phyloP scores from a whole-genome alignment of 2,797 vertebrate species.

The Rhinogobio ventralis region DNA sequence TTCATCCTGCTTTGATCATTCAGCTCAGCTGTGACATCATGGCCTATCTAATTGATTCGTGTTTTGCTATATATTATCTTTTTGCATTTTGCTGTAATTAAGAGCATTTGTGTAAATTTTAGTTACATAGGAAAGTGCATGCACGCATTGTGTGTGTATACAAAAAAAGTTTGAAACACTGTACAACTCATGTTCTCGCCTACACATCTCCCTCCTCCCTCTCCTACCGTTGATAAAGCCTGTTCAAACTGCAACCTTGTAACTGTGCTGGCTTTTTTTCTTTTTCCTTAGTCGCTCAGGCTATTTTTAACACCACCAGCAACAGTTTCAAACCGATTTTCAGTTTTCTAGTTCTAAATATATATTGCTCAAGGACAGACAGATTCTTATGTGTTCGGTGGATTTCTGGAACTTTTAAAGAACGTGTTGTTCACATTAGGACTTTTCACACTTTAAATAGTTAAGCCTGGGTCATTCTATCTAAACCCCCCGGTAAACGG shows the following conservation, averaged over 20 bases:
- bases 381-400: neutral
- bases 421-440: neutral
- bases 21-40: conserved; percentile 7
- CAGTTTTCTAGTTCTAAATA: conserved; percentile 44
- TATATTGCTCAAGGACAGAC: conserved; percentile 26
- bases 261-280: conserved; percentile 53
- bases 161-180: conserved; percentile 39
- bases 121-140: neutral
- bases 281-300: conserved; percentile 21
- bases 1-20: neutral
- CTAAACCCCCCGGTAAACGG: neutral
- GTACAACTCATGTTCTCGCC: conserved; percentile 42
- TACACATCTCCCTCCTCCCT: conserved; percentile 48
- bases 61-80: neutral
- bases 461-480: neutral
- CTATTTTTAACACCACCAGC: conserved; percentile 61
- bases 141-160: conserved; percentile 8
- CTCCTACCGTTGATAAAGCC: conserved; percentile 46
- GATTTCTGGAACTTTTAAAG: conserved; percentile 20
- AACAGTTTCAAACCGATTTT: conserved; percentile 29
- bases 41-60: neutral
- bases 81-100: neutral
- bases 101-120: neutral
- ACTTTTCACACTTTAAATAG: neutral
- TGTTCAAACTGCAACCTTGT: conserved; percentile 55